Evolutionary conservation across 1,140 invertebrate species (phyloP).

Genomic region (Heliconius melpomene): DNA sequence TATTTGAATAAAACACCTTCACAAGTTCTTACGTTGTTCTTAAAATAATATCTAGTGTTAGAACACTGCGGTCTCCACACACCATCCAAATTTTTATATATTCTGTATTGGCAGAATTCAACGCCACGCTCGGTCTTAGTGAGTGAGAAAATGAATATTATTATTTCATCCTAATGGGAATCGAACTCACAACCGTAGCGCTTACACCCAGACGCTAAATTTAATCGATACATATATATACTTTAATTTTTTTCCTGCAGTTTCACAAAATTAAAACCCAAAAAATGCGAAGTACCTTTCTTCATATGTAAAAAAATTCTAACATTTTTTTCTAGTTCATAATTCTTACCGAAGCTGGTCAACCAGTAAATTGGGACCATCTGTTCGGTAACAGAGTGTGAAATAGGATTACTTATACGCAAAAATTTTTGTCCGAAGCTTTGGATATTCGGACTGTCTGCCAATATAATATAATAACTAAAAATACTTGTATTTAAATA

Average conservation of each 20-base stretch:
- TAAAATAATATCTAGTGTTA: no score
- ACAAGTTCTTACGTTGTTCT: no score
- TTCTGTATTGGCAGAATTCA: no score
- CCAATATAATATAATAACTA: not conserved
- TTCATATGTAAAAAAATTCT: not conserved
- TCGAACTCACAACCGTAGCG: not conserved
- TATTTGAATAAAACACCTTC: no score
- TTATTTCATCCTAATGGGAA: not conserved
- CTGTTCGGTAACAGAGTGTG: conserved; percentile 30
- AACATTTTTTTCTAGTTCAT: not conserved
- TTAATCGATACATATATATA: no score
- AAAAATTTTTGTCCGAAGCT: not conserved
- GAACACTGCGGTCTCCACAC: no score
- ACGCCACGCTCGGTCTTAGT: no score
- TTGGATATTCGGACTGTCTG: not conserved
- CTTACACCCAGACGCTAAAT: not conserved
- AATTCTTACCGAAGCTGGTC: conserved; percentile 12
- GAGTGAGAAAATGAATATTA: no score
- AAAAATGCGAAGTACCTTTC: not conserved
- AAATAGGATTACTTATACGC: conserved; percentile 20
- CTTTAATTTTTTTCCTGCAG: no score
- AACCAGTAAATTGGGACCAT: conserved; percentile 28
- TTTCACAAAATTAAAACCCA: not conserved
- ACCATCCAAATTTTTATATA: no score
- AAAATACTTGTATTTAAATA: no score